phyloP scores from a whole-genome alignment of 2,113 vertebrate species.

The Herpetotheres cachinnans region DNA sequence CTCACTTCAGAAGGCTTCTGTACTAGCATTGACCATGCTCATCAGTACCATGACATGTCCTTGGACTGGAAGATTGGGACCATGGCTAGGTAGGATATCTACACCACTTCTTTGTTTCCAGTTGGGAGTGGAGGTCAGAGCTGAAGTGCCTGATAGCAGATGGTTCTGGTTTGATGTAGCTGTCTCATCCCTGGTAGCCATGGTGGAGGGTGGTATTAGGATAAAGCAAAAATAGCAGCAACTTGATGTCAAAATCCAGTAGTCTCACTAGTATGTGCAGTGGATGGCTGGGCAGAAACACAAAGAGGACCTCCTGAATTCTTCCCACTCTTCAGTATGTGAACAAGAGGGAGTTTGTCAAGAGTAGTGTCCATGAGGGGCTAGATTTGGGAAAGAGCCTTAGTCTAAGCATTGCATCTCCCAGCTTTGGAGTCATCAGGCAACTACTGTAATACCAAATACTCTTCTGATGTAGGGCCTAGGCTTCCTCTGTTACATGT shows the following conservation, averaged over 20 bases:
- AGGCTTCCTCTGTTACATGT: background rate
- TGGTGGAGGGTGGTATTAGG: background rate
- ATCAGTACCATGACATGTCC: background rate
- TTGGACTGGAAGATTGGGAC: background rate
- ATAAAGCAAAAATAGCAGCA: background rate
- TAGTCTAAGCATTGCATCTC: background rate
- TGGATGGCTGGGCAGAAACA: background rate
- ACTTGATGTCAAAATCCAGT: background rate
- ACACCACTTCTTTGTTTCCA: background rate
- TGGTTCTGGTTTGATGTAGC: background rate
- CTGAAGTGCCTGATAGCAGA: background rate
- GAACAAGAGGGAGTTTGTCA: background rate
- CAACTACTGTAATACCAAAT: background rate
- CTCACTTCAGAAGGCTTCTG: background rate
- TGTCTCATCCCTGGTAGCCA: background rate
- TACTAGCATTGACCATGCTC: background rate
- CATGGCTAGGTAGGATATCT: background rate
- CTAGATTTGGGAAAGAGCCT: background rate
- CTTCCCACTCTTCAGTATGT: background rate
- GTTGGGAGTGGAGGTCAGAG: background rate
- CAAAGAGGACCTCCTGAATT: background rate
- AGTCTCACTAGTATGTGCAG: fast-evolving
- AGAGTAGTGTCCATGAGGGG: background rate
- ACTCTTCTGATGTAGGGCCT: background rate
- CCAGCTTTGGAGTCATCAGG: background rate